Evolutionary conservation across 2,888 invertebrate genomes (phyloP).

Genomic region (Troides helena): DNA sequence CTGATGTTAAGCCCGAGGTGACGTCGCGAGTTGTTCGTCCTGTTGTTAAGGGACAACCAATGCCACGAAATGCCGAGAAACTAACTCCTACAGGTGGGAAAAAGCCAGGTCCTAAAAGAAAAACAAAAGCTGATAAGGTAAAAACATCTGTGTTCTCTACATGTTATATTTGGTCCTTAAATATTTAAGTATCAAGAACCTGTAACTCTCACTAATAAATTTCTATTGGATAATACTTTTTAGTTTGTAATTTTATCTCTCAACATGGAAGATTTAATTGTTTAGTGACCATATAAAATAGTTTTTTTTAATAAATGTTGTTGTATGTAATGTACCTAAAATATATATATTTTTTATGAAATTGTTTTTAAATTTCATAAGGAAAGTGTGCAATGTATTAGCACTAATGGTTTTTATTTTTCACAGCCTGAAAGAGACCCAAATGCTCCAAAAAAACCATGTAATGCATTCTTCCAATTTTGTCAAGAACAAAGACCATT

Average conservation of each 20-base stretch:
- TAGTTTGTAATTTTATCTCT: too few relatives aligned
- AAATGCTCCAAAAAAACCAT: slow-evolving; percentile 88
- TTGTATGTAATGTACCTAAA: too few relatives aligned
- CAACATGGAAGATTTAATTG: too few relatives aligned
- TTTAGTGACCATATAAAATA: too few relatives aligned
- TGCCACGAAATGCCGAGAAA: slow-evolving; percentile 59
- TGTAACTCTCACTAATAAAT: too few relatives aligned
- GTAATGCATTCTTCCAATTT: slow-evolving; percentile 90
- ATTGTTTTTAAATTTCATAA: background rate
- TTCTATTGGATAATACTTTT: too few relatives aligned
- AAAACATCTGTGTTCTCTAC: background rate
- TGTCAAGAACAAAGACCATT: slow-evolving; percentile 89
- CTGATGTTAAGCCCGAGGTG: slow-evolving; percentile 67
- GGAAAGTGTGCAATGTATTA: background rate
- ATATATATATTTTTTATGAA: too few relatives aligned
- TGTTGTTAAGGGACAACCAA: slow-evolving; percentile 49
- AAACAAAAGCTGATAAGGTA: slow-evolving; percentile 82
- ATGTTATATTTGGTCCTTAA: background rate
- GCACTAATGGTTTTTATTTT: slow-evolving; percentile 28
- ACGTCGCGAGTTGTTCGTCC: slow-evolving; percentile 48
- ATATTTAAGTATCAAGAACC: too few relatives aligned
- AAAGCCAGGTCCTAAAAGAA: slow-evolving; percentile 77
- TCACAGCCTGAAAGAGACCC: slow-evolving; percentile 81
- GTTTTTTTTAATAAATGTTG: too few relatives aligned
- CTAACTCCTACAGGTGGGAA: slow-evolving; percentile 54